These are phyloP conservation scores for Ephestia elutella DNA, from an alignment of 1,140 invertebrate species.

Conservation along the genomic window DNA sequence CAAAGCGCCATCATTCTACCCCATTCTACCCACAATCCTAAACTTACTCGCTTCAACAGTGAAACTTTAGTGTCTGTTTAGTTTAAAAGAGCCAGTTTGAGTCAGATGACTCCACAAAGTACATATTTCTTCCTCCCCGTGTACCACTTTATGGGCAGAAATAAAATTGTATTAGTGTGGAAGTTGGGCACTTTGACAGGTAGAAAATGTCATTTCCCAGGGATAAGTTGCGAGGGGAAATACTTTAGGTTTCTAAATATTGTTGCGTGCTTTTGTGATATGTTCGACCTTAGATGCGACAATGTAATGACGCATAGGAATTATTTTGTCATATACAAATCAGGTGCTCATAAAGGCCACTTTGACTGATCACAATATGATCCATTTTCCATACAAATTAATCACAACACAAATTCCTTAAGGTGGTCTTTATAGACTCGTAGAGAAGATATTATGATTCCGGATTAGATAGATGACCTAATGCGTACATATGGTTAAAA, in stretches of 20 bases:
- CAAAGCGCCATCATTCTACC: conserved; percentile 21
- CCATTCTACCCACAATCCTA: conserved; percentile 29
- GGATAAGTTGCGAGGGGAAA: background rate
- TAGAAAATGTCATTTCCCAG: background rate
- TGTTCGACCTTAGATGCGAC: no score
- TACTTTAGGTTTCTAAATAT: background rate
- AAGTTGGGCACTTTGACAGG: conserved; percentile 4
- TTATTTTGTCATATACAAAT: no score
- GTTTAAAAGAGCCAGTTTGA: conserved; percentile 50
- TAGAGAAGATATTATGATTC: no score
- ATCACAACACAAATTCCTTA: no score
- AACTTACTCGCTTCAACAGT: conserved; percentile 39
- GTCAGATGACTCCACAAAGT: conserved; percentile 49
- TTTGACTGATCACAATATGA: no score
- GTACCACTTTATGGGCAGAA: conserved; percentile 26
- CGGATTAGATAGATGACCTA: no score
- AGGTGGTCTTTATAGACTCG: no score
- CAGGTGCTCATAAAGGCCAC: no score
- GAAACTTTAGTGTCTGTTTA: conserved; percentile 51
- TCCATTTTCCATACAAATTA: no score
- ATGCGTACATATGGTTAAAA: no score
- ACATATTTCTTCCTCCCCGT: conserved; percentile 36
- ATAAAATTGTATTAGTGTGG: conserved; percentile 22
- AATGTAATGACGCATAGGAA: no score
- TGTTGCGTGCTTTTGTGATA: background rate